Evolutionary conservation across 2,888 invertebrate species (phyloP), one percentile per base, ranked within the genome.

Genomic region (Onthophagus sagittarius): DNA sequence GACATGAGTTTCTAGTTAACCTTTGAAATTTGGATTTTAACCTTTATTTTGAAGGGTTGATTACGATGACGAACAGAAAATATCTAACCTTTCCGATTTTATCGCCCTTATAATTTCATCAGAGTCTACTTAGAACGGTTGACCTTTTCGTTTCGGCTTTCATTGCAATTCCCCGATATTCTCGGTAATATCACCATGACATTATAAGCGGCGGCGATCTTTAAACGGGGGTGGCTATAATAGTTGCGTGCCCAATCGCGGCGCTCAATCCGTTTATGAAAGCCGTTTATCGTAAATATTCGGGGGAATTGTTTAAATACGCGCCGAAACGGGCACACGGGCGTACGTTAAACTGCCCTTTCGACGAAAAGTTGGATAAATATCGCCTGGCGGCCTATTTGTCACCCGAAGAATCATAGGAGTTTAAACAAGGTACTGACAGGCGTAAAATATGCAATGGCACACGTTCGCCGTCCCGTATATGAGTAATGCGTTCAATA

Each of bases 371-470:
- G 77, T 75, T 79, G 77, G 76, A 79, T 78, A 78, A 79, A 80
- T 79, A 79, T 75, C 77, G 15, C 65, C 73, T 76, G 64, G 63
- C 5, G 31, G 71, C 32, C 63, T 63, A 79, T 82, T 82, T 82
- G 81, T 83, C 82, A 82, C 78, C 75, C 77, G 79, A 79, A 79
- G 80, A 82, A 82, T 82, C 80, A 83, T 80, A 81, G 81, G 79
- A 78, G 80, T 79, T 82, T 81, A 83, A 82, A 83, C 82, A 82
- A 82, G 80, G 82, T 81, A 82, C 79, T 81, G 83, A 82, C 82
- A 81, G 79, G 78, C 80, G 81, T 81, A 82, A 82, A 81, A 82
- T 82, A 82, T 83, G 83, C 83, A 82, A 79, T 77, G 79, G 81
- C 83, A 83, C 82, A 83, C 82, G 80, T 81, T 80, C 80, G 79